Evolutionary conservation across 1,140 invertebrate genomes (phyloP).

Genomic region (Plectrocnemia conspersa): DNA sequence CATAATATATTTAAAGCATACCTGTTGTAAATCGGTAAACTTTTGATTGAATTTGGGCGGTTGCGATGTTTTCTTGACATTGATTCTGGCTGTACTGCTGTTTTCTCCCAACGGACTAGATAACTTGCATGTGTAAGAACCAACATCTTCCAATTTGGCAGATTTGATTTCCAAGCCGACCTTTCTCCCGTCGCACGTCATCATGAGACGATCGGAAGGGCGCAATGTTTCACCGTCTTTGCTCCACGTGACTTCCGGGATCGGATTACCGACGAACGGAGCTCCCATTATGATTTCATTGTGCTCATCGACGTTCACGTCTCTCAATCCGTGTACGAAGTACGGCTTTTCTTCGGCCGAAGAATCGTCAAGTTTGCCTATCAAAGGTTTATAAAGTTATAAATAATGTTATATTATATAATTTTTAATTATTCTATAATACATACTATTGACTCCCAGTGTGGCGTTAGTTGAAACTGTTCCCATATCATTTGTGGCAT

Average conservation of each 20-base stretch:
- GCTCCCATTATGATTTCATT: slow-evolving; percentile 60
- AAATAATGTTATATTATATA: too few relatives aligned
- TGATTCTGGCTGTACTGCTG: slow-evolving; percentile 60
- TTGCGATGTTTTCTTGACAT: slow-evolving; percentile 74
- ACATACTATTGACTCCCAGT: background rate
- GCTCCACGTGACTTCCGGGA: slow-evolving; percentile 78
- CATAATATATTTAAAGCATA: slow-evolving; percentile 35
- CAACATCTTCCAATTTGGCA: slow-evolving; percentile 66
- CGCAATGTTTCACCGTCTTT: slow-evolving; percentile 68
- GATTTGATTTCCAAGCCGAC: slow-evolving; percentile 73
- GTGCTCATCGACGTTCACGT: slow-evolving; percentile 74
- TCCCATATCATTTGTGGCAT: slow-evolving; percentile 72
- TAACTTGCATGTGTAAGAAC: slow-evolving; percentile 69
- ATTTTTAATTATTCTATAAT: background rate
- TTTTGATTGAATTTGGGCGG: slow-evolving; percentile 76
- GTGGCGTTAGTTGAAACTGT: slow-evolving; percentile 53
- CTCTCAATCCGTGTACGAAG: slow-evolving; percentile 69
- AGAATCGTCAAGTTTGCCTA: slow-evolving; percentile 56
- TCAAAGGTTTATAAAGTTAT: slow-evolving; percentile 3
- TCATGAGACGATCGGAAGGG: slow-evolving; percentile 60
- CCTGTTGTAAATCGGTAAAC: slow-evolving; percentile 81
- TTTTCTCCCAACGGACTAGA: slow-evolving; percentile 73
- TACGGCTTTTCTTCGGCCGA: slow-evolving; percentile 66
- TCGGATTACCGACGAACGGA: slow-evolving; percentile 78
- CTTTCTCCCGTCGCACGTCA: slow-evolving; percentile 77